Base-by-base conservation (phyloP, 2,888 invertebrate species). In the Ditula angustiorana region DNA sequence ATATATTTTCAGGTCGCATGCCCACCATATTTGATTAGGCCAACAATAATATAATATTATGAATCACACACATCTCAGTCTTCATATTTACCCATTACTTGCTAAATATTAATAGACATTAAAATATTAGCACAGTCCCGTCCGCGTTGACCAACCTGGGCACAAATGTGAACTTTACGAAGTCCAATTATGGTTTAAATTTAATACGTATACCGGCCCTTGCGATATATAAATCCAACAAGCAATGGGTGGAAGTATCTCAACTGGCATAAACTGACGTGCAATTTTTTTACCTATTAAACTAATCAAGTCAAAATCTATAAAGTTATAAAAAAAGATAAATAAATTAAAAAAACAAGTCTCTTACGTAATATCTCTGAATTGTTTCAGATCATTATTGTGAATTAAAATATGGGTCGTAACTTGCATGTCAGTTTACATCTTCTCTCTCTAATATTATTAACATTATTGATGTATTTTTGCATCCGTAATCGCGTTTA, bases 51-150 rank as follows among this genome's bases (percentile, higher is more conserved):
- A 61, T 49, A 28, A 28, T 61, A 47, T 61, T 44, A 49, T 49
- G 41, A 63, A 63, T 57, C 62, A 63, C 56, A 57, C 57, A 44
- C 33, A 33, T 57, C 41, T 63, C 62, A 63, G 62, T 63, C 57
- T 63, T 63, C 49, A 63, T 57, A 57, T 57, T 63, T 56, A 30
- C 56, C 44, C 50, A 50, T 63, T 26, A 63, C 41, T 47, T 49
- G 57, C 50, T 57, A 57, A 57, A 50, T 50, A 8, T 49, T 56
- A 56, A 23, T 56, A 44, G 24, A 37, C 44, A 37, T 56, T 10
- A 28, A 55, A 49, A 41, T 21, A 62, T 56, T 49, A 24, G 19
- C 21, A 37, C 19, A 10, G 19, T n/a, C n/a, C n/a, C 26, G 2
- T 23, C n/a, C 13, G 7, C 53, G 33, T 21, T 28, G 11, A 24